Conservation (phyloP, 2,113 vertebrate genomes). For the Corynorhinus townsendii region DNA sequence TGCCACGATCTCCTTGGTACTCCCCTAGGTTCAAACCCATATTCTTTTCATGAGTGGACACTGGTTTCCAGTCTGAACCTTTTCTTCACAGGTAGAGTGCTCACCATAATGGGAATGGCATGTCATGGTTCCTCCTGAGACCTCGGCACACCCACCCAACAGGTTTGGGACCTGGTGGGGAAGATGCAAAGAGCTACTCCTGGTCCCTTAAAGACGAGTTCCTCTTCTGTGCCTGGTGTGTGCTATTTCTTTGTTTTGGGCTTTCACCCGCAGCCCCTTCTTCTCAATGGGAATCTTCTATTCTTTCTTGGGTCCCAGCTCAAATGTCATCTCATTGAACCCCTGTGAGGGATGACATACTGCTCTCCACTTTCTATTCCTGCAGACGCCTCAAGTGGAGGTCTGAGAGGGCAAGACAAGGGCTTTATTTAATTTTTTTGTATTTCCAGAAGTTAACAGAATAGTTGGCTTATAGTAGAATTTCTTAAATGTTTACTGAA, state of each 20-base stretch:
- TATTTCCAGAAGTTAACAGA: conserved; percentile 1
- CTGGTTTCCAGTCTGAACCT: neutral
- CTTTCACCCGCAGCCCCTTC: neutral
- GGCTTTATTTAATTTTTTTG: neutral
- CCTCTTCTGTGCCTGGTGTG: neutral
- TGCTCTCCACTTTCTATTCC: neutral
- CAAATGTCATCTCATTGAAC: neutral
- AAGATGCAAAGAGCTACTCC: neutral
- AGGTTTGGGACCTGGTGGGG: neutral
- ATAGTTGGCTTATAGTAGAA: neutral
- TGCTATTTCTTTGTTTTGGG: neutral
- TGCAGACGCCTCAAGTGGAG: neutral
- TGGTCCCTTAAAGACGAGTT: neutral
- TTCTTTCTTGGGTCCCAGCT: neutral
- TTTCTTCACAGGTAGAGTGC: neutral
- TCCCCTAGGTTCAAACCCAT: neutral
- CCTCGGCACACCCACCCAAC: neutral
- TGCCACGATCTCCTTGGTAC: neutral
- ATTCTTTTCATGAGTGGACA: neutral
- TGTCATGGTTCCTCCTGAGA: neutral
- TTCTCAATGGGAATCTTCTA: neutral
- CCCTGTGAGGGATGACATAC: neutral
- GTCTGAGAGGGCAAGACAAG: neutral
- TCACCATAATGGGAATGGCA: neutral
- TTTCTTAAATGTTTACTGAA: conserved; percentile 4